phyloP scores from a whole-genome alignment of 2,113 vertebrate genomes.

The Xiphias gladius region DNA sequence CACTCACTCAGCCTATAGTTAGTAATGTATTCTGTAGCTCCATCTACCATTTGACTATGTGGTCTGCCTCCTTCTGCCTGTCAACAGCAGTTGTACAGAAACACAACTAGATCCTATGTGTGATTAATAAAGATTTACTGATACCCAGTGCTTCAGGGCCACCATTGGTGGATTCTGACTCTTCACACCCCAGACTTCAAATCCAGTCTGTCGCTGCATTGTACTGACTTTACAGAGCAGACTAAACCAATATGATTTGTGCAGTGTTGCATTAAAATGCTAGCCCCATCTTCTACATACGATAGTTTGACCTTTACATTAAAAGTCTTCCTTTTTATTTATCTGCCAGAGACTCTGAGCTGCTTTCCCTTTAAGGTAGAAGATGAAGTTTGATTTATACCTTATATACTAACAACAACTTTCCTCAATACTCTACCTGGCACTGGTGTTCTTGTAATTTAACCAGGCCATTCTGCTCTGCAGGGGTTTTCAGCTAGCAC shows the following conservation, averaged over 20 bases:
- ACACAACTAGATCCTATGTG: conserved; percentile 27
- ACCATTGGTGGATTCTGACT: conserved; percentile 20
- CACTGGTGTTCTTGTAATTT: conserved; percentile 37
- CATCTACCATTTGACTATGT: conserved; percentile 27
- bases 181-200: conserved; percentile 4
- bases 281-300: neutral
- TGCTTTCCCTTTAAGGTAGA: conserved; percentile 22
- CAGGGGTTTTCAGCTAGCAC: conserved; percentile 58
- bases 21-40: neutral
- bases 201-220: conserved; percentile 15
- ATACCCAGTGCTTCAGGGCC: conserved; percentile 38
- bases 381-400: conserved; percentile 43
- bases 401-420: conserved; percentile 32
- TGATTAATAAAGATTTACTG: conserved; percentile 44
- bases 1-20: conserved; percentile 34
- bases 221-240: conserved; percentile 35
- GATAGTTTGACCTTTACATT: conserved; percentile 21
- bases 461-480: conserved; percentile 36
- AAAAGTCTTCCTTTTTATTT: conserved; percentile 19
- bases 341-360: conserved; percentile 13
- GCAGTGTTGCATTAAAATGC: conserved; percentile 22
- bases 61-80: conserved; percentile 34
- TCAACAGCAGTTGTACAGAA: conserved; percentile 32
- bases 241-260: conserved; percentile 20
- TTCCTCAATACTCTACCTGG: conserved; percentile 38